Conservation (phyloP, 2,113 vertebrate species). For the Ancistrus triradiatus region DNA sequence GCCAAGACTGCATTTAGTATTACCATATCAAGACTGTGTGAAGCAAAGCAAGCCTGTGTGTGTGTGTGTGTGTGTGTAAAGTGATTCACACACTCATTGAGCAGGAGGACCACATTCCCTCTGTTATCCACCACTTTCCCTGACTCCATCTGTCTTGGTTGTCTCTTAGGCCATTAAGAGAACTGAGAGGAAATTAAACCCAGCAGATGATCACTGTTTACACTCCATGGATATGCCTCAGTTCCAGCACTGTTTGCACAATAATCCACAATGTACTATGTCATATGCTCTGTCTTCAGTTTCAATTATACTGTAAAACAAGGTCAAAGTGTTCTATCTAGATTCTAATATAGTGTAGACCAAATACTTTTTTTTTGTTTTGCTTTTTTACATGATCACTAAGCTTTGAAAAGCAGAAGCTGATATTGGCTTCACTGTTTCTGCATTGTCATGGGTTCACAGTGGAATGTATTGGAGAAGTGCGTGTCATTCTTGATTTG, state of each 20-base stretch:
- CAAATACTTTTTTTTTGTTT: too few relatives aligned
- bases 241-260: not conserved
- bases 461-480: slow-evolving; percentile 25
- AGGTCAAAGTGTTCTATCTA: too few relatives aligned
- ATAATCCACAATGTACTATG: not conserved
- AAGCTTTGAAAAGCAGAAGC: not conserved
- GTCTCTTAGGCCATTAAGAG: slow-evolving; percentile 31
- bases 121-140: slow-evolving; percentile 3
- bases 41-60: slow-evolving; percentile 12
- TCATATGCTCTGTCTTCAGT: too few relatives aligned
- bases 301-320: too few relatives aligned
- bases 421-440: slow-evolving; percentile 3
- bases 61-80: not conserved
- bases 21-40: slow-evolving; percentile 5
- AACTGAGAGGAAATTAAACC: slow-evolving; percentile 12
- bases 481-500: slow-evolving; percentile 44
- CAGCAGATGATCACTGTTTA: slow-evolving; percentile 22
- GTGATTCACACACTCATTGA: slow-evolving; percentile 29
- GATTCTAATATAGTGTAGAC: too few relatives aligned
- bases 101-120: slow-evolving; percentile 16
- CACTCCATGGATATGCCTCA: not conserved
- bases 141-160: slow-evolving; percentile 27
- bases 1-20: not conserved
- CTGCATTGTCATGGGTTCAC: slow-evolving; percentile 29
- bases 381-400: too few relatives aligned